These are phyloP conservation scores for Coelopa pilipes DNA, from an alignment of 2,888 invertebrate genomes.

Conservation along the genomic window DNA sequence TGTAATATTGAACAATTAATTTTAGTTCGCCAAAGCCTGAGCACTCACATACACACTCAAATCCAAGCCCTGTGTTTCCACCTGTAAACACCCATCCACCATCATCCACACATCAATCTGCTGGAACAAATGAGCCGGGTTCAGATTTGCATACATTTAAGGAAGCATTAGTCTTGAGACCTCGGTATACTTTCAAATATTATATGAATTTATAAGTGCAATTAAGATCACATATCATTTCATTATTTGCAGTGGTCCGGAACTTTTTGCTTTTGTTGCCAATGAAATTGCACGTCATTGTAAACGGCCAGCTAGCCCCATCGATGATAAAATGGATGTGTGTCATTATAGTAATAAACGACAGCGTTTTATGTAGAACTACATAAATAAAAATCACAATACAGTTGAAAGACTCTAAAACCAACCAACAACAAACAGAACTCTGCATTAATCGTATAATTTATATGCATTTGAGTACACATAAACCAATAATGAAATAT, in stretches of 20 bases:
- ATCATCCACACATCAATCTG: conserved; percentile 37
- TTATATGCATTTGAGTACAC: conserved; percentile 8
- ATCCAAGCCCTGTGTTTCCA: conserved; percentile 34
- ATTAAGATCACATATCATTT: background rate
- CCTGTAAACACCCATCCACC: conserved; percentile 35
- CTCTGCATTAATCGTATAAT: conserved; percentile 14
- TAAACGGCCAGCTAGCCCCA: conserved; percentile 76
- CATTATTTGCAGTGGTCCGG: conserved; percentile 64
- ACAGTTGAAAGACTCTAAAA: conserved; percentile 19
- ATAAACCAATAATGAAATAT: background rate
- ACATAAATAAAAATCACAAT: conserved; percentile 1
- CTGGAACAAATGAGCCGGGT: conserved; percentile 67
- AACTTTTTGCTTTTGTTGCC: conserved; percentile 78
- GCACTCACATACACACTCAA: conserved; percentile 45
- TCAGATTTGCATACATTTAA: conserved; percentile 77
- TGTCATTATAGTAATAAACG: conserved; percentile 78
- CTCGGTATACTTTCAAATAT: conserved; percentile 53
- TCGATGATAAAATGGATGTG: conserved; percentile 81
- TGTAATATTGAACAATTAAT: background rate
- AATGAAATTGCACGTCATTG: conserved; percentile 80
- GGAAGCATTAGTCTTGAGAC: conserved; percentile 75
- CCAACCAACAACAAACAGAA: background rate
- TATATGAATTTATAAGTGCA: background rate
- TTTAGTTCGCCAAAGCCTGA: conserved; percentile 64
- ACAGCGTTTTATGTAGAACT: conserved; percentile 75